Evolutionary conservation across 2,797 vertebrate species (phyloP).

Genomic region (Heterohyrax brucei): DNA sequence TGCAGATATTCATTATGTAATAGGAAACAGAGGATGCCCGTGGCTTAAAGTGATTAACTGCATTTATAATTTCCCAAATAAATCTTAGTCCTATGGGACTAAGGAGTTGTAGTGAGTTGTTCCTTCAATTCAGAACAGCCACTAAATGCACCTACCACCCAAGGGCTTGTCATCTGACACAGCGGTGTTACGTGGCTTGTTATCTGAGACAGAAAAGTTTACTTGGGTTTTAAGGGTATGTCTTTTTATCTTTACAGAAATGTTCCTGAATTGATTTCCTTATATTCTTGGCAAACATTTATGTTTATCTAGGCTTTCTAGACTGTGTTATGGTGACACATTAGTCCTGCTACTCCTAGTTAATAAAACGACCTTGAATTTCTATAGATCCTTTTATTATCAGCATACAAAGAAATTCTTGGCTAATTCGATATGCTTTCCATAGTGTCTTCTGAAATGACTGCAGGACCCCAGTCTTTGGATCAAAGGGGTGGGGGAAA

Average conservation of each 20-base stretch:
- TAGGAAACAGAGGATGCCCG: background rate
- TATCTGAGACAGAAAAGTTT: background rate
- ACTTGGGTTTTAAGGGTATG: background rate
- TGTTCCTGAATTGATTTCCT: background rate
- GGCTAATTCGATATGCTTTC: background rate
- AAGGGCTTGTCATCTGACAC: background rate
- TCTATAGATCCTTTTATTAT: background rate
- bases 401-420: background rate
- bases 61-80: background rate
- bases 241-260: conserved; percentile 6
- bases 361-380: background rate
- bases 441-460: background rate
- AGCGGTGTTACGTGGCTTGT: background rate
- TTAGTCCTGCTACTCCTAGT: background rate
- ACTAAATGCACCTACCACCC: background rate
- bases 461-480: background rate
- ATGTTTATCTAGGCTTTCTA: background rate
- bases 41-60: background rate
- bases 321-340: background rate
- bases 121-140: background rate
- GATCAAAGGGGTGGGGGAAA: background rate
- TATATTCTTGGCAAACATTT: conserved; percentile 10
- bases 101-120: background rate
- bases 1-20: background rate
- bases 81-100: background rate